Conservation (phyloP, 2,113 vertebrate species). For the Tamias sibiricus region DNA sequence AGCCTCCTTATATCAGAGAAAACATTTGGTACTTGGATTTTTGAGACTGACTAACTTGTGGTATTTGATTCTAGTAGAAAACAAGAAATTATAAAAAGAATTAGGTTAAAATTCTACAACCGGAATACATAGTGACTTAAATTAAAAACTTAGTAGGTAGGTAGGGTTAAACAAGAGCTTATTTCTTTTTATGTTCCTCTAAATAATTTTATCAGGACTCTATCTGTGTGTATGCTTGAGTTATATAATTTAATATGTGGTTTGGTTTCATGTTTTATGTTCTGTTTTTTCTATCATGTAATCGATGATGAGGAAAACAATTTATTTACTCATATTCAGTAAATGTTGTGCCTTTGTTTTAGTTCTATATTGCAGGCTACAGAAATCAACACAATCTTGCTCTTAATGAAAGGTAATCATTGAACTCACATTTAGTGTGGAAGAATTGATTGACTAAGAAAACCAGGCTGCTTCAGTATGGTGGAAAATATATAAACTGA, state of each 20-base stretch:
- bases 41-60: too few relatives aligned
- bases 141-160: background rate
- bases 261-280: background rate
- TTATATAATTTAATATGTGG: background rate
- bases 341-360: background rate
- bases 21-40: too few relatives aligned
- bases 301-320: background rate
- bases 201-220: conserved; percentile 18
- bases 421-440: background rate
- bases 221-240: background rate
- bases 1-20: too few relatives aligned
- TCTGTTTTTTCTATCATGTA: background rate
- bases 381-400: background rate
- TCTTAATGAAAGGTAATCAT: background rate
- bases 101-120: background rate
- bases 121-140: background rate
- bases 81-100: background rate
- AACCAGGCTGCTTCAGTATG: background rate
- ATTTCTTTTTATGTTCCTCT: background rate
- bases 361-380: background rate
- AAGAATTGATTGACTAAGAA: background rate
- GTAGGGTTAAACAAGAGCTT: background rate
- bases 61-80: background rate
- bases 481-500: background rate
- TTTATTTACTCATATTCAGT: background rate